A percentile compares a stretch with the other conserved stretches of the same genome.
phyloP scores from a whole-genome alignment of 2,888 invertebrate species.

The Zhuqinia jingwanae region DNA sequence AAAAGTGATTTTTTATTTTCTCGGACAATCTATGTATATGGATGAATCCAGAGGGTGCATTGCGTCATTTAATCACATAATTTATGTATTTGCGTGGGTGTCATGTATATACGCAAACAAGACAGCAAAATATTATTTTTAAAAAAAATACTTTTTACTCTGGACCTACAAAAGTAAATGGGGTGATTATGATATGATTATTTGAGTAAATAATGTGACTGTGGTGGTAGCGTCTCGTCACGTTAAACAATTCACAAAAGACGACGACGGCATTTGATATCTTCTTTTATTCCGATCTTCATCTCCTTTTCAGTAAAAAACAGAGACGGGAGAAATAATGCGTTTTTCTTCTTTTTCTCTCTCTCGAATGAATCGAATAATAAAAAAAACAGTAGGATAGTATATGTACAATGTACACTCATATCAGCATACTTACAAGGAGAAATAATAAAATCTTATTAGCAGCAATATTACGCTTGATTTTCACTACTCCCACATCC shows the following conservation, averaged over 20 bases:
- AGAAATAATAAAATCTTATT: constrained; percentile 43
- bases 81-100: constrained; percentile 28
- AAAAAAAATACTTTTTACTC: too few relatives aligned
- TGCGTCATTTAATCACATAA: constrained; percentile 28
- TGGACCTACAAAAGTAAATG: constrained; percentile 9
- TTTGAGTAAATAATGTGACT: constrained; percentile 7
- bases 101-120: background rate
- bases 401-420: too few relatives aligned
- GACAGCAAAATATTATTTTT: too few relatives aligned
- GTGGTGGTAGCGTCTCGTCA: too few relatives aligned
- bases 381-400: constrained; percentile 23
- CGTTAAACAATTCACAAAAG: constrained; percentile 13
- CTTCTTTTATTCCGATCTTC: constrained; percentile 1
- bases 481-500: too few relatives aligned
- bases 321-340: too few relatives aligned
- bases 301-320: too few relatives aligned
- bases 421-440: background rate
- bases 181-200: constrained; percentile 31
- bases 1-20: background rate
- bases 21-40: background rate
- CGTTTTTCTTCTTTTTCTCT: too few relatives aligned
- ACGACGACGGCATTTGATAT: too few relatives aligned
- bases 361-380: constrained; percentile 7
- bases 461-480: background rate
- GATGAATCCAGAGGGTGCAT: constrained; percentile 27